phyloP scores from a whole-genome alignment of 2,888 invertebrate species.

The Drosophila helvetica region DNA sequence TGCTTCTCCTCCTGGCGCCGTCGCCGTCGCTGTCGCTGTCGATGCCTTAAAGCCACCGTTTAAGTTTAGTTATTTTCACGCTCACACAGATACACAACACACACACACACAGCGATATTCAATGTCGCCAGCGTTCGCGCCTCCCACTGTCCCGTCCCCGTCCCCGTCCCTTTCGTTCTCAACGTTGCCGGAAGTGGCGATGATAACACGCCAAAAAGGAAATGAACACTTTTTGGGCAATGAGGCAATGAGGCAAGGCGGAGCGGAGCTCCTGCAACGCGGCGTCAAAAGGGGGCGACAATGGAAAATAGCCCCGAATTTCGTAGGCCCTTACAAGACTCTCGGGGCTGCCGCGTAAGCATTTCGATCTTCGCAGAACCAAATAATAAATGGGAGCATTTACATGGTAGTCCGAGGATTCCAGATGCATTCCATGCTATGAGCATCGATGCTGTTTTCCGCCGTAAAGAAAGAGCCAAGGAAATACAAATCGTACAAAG shows the following conservation, averaged over 20 bases:
- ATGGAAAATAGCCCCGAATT: conserved; percentile 1
- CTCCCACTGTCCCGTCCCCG: neutral
- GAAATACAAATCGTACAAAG: too few relatives aligned
- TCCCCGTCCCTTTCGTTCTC: conserved; percentile 3
- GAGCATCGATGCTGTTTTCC: too few relatives aligned
- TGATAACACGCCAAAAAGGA: conserved; percentile 78
- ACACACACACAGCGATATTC: conserved; percentile 22
- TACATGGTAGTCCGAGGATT: too few relatives aligned
- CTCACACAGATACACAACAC: neutral
- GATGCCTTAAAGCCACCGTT: conserved; percentile 51
- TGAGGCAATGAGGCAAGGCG: conserved; percentile 53
- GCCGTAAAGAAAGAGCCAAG: too few relatives aligned
- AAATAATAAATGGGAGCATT: too few relatives aligned
- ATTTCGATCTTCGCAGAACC: too few relatives aligned
- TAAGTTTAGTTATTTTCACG: conserved; percentile 42
- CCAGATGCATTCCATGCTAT: too few relatives aligned
- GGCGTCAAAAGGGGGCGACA: conserved; percentile 12
- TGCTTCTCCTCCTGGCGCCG: neutral
- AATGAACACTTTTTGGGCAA: conserved; percentile 77
- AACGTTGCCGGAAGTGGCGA: conserved; percentile 68
- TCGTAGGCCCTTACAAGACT: neutral
- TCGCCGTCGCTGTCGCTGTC: neutral
- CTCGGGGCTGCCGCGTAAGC: neutral
- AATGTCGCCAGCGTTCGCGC: conserved; percentile 51
- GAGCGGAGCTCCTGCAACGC: conserved; percentile 51